A percentile compares a stretch with the other conserved stretches of the same genome.
Conservation (phyloP, 2,113 vertebrate species). For the Grammomys surdaster region DNA sequence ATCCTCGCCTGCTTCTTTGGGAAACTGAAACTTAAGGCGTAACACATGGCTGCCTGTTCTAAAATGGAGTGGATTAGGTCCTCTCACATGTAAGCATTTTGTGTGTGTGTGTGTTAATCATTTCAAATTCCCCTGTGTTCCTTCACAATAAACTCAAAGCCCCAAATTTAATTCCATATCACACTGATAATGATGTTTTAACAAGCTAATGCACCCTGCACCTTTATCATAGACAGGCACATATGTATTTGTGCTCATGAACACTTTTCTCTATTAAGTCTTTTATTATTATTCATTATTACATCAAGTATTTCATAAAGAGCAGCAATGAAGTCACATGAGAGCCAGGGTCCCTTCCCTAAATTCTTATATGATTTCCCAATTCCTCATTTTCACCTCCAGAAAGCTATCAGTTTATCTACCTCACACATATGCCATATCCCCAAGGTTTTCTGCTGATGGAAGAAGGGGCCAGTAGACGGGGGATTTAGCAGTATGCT, state of each 20-base stretch:
- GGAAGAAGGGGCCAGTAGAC: background rate
- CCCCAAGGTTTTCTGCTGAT: background rate
- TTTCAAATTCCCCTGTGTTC: slow-evolving; percentile 32
- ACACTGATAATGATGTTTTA: background rate
- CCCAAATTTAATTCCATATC: slow-evolving; percentile 6
- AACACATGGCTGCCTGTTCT: too few relatives aligned
- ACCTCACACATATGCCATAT: background rate
- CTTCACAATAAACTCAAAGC: slow-evolving; percentile 11
- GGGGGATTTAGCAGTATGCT: background rate
- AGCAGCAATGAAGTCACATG: slow-evolving; percentile 22
- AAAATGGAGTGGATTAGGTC: too few relatives aligned
- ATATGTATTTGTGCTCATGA: too few relatives aligned
- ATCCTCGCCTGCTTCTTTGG: too few relatives aligned
- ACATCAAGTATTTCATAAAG: background rate
- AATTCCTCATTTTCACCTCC: background rate
- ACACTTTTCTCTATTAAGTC: background rate
- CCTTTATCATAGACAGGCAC: background rate
- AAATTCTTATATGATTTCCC: background rate
- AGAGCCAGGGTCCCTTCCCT: background rate
- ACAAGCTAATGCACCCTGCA: background rate
- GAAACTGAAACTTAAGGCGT: too few relatives aligned
- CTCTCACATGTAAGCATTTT: background rate
- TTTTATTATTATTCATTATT: background rate
- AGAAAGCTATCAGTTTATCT: background rate
- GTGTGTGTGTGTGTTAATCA: background rate